Percentiles rank a stretch among this genome's conserved stretches.
Conservation (phyloP, 1,140 invertebrate genomes). For the Heliconius hermathena region DNA sequence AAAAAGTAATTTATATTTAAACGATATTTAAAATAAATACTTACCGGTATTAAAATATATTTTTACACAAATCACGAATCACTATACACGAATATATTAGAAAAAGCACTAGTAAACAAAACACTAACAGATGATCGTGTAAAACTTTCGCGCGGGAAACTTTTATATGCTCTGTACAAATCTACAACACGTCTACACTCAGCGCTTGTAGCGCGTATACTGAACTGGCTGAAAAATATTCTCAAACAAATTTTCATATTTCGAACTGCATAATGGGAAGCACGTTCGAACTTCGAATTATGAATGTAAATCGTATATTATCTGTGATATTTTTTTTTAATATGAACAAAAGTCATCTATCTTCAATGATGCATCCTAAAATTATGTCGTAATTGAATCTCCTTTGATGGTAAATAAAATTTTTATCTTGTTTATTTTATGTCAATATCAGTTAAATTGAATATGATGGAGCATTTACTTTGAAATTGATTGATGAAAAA, state of each 20-base stretch:
- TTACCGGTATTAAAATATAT: neutral
- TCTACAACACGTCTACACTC: conserved; percentile 43
- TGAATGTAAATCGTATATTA: conserved; percentile 45
- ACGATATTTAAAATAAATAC: neutral
- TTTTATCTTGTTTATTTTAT: neutral
- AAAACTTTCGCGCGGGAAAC: conserved; percentile 64
- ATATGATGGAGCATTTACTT: conserved; percentile 2
- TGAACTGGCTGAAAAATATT: conserved; percentile 49
- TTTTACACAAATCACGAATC: conserved; percentile 22
- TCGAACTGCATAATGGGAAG: conserved; percentile 52
- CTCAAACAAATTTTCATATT: conserved; percentile 57
- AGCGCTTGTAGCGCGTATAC: conserved; percentile 58
- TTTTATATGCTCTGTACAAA: conserved; percentile 38
- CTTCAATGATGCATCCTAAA: neutral
- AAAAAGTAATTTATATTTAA: neutral
- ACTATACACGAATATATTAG: conserved; percentile 40
- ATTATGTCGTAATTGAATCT: conserved; percentile 11
- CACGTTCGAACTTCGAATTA: conserved; percentile 52
- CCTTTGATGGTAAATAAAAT: neutral
- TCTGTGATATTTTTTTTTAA: conserved; percentile 6
- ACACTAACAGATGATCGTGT: conserved; percentile 30
- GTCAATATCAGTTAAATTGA: neutral
- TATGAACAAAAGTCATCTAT: conserved; percentile 10
- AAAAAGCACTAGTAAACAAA: conserved; percentile 39
- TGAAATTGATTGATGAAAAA: conserved; percentile 1